Evolutionary conservation across 2,888 invertebrate genomes (phyloP).

Genomic region (Lithophane ornitopus): DNA sequence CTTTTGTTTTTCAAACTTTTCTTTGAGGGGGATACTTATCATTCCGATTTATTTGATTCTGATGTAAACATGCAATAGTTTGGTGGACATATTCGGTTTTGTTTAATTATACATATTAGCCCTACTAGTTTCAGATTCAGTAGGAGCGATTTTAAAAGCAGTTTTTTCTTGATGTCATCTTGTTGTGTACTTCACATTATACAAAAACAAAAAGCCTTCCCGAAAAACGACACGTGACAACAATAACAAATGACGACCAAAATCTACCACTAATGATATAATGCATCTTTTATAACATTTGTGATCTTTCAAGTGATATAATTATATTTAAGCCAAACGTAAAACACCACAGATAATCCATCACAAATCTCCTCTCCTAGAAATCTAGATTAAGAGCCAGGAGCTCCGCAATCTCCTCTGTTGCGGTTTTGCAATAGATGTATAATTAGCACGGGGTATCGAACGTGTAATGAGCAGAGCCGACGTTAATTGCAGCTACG

Average conservation of each 20-base stretch:
- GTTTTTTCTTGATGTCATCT: neutral
- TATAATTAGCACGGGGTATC: conserved; percentile 78
- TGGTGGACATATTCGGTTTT: too few relatives aligned
- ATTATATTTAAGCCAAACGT: neutral
- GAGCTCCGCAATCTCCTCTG: conserved; percentile 50
- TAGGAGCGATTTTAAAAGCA: neutral
- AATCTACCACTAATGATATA: neutral
- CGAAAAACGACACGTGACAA: neutral
- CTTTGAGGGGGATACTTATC: neutral
- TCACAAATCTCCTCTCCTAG: conserved; percentile 33
- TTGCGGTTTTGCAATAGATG: conserved; percentile 64
- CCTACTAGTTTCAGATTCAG: neutral
- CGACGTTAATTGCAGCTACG: conserved; percentile 80
- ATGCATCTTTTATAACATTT: neutral
- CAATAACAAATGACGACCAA: neutral
- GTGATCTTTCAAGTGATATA: neutral
- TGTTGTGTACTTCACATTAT: neutral
- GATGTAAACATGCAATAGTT: neutral
- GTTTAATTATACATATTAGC: neutral
- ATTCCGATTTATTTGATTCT: neutral
- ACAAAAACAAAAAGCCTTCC: neutral
- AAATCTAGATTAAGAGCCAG: conserved; percentile 41
- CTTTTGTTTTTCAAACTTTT: conserved; percentile 34
- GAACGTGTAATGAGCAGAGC: conserved; percentile 78
- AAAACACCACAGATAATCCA: conserved; percentile 24